phyloP scores from a whole-genome alignment of 2,797 vertebrate genomes.

The Echiichthys vipera region DNA sequence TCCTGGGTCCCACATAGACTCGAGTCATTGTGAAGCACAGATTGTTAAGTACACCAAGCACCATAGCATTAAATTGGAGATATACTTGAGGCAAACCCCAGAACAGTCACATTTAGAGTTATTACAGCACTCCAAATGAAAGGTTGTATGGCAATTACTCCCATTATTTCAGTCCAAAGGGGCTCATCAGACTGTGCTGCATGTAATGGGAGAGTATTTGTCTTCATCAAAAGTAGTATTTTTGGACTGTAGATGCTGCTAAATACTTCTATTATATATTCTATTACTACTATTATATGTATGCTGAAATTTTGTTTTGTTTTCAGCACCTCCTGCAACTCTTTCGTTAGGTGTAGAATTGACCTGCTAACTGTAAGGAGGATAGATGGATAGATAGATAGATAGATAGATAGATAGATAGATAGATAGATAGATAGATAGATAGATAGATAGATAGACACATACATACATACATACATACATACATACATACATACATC shows the following conservation, averaged over 20 bases:
- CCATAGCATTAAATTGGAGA: background rate
- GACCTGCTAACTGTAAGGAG: background rate
- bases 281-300: no score
- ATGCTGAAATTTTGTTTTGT: background rate
- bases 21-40: constrained; percentile 18
- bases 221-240: constrained; percentile 9
- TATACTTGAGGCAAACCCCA: constrained; percentile 16
- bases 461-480: no score
- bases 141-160: background rate
- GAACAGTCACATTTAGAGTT: constrained; percentile 13
- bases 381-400: no score
- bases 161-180: constrained; percentile 23
- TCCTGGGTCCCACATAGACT: constrained; percentile 1
- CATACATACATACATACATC: no score
- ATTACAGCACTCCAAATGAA: constrained; percentile 22
- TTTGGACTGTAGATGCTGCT: background rate
- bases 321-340: background rate
- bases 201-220: constrained; percentile 13
- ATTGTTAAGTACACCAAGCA: constrained; percentile 21
- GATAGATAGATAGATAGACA: no score
- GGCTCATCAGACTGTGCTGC: constrained; percentile 6
- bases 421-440: no score
- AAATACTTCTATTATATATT: background rate
- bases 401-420: no score
- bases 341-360: background rate